Evolutionary conservation across 2,797 vertebrate genomes (phyloP), one percentile per base, ranked within the genome.

Genomic region (Cynopterus sphinx): DNA sequence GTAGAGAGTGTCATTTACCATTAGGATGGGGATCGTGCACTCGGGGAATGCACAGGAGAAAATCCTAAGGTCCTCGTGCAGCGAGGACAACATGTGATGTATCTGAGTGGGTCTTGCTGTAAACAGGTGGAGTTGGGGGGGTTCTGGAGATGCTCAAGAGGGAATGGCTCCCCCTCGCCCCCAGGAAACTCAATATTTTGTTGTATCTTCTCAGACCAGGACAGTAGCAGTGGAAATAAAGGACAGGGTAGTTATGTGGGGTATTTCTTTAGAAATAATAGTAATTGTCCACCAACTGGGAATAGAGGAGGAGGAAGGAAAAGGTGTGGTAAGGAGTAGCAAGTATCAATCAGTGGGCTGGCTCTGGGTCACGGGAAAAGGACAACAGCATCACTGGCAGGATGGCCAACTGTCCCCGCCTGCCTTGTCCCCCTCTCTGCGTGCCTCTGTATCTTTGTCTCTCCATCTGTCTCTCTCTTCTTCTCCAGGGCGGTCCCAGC

Each of bases 401-500:
- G 39, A 8, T 6, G 19, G 26, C 15, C 12, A 2, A 33, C 63
- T 39, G 5, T 28, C 31, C 24, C 21, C n/a, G 10, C 11, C 28
- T 16, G 9, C 15, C 33, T 67, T 9, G 19, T 67, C 46, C 15
- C 15, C 59, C 1, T 61, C 26, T 78, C n/a, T 22, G 22, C 36
- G 15, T 28, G 17, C 15, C 28, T 91, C 49, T 65, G 1, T 51
- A 8, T 49, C 22, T 49, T 33, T 49, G 57, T 53, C 2, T 83
- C 41, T 84, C 84, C 57, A 11, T 67, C 49, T 31, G 5, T 71
- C 71, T 84, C 22, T 83, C 21, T 90, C 41, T 21, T 63, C 63
- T 95, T 78, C 31, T 82, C 11, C 90, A 98, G 98, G 98, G 98
- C 10, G 98, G 98, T 4, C 87, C 95, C 59, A 98, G 98, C 95